phyloP scores from a whole-genome alignment of 1,140 invertebrate genomes.

The Babylonia areolata region DNA sequence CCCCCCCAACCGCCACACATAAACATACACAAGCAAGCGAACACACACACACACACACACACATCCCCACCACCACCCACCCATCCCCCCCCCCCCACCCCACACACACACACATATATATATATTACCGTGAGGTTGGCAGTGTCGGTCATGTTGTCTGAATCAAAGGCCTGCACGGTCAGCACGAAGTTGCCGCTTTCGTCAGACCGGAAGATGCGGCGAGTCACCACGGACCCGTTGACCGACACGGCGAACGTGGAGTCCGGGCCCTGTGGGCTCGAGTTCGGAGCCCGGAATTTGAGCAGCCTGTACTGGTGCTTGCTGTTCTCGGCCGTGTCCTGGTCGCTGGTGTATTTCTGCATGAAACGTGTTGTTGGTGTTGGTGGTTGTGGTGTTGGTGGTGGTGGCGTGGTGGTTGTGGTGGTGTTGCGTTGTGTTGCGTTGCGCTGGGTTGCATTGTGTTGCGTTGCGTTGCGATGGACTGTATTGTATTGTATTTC shows the following conservation, averaged over 20 bases:
- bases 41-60: background rate
- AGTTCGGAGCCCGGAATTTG: background rate
- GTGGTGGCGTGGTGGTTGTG: no score
- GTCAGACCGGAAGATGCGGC: slow-evolving; percentile 37
- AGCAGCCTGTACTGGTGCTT: slow-evolving; percentile 32
- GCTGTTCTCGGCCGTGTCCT: slow-evolving; percentile 31
- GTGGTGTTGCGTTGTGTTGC: no score
- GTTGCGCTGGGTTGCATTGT: no score
- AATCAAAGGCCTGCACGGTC: slow-evolving; percentile 40
- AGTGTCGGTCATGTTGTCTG: slow-evolving; percentile 30
- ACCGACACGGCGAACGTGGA: slow-evolving; percentile 29
- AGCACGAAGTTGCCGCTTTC: slow-evolving; percentile 36
- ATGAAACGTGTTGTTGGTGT: no score
- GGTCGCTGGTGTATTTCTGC: slow-evolving; percentile 29
- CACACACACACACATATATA: background rate
- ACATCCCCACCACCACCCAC: background rate
- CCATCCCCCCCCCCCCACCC: background rate
- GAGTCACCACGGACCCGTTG: slow-evolving; percentile 46
- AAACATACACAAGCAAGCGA: background rate
- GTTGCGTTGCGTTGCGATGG: no score
- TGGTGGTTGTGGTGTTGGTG: no score
- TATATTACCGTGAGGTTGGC: slow-evolving; percentile 35
- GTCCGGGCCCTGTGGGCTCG: background rate
- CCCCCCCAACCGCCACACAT: background rate
- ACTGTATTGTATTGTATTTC: no score